Conservation (phyloP, 2,113 vertebrate species). For the Lagopus leucura region DNA sequence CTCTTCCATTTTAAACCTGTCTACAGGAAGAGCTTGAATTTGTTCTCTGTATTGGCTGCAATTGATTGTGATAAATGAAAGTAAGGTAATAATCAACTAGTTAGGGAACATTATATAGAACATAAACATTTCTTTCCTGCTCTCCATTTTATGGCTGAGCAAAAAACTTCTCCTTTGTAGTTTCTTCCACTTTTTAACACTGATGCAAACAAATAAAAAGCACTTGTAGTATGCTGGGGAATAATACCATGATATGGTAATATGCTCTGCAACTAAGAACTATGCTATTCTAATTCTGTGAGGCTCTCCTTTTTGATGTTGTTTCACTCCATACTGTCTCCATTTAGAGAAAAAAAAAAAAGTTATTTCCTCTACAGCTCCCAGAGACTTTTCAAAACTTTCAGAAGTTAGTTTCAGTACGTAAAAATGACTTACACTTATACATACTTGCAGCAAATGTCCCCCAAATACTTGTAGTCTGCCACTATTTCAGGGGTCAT, state of each 20-base stretch:
- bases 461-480: not conserved
- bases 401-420: not conserved
- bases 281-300: not conserved
- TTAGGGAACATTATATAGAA: not conserved
- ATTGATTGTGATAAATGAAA: not conserved
- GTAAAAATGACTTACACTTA: not conserved
- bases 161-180: not conserved
- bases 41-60: not conserved
- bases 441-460: not conserved
- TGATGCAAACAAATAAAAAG: not conserved
- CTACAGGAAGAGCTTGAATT: not conserved
- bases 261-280: not conserved
- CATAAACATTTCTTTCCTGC: not conserved
- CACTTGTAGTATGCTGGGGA: not conserved
- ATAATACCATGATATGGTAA: not conserved
- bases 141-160: not conserved
- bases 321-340: not conserved
- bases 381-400: not conserved
- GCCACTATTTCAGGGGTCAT: not conserved
- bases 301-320: not conserved
- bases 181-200: not conserved
- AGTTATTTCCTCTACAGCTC: not conserved
- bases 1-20: not conserved
- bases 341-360: not conserved
- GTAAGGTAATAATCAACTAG: not conserved